Percentiles rank a stretch among this genome's conserved stretches.
phyloP scores from a whole-genome alignment of 2,888 invertebrate genomes.

The Periphyllus acericola region DNA sequence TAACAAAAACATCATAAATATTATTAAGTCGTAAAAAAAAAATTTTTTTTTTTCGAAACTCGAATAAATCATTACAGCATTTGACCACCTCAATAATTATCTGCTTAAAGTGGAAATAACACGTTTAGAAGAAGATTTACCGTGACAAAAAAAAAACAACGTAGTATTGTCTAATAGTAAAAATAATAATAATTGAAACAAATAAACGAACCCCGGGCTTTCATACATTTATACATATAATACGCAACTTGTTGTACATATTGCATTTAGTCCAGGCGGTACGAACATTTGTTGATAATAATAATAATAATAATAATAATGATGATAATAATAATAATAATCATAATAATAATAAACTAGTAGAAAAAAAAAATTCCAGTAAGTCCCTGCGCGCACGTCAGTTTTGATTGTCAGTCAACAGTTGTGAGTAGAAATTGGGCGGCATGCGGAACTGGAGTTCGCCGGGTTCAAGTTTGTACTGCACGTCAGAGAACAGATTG shows the following conservation, averaged over 20 bases:
- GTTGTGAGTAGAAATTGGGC: conserved; percentile 60
- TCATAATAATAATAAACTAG: neutral
- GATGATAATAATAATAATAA: neutral
- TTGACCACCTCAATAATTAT: conserved; percentile 53
- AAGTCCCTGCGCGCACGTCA: neutral
- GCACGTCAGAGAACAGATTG: conserved; percentile 51
- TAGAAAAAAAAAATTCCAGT: neutral
- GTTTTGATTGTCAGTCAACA: conserved; percentile 58
- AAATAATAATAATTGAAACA: conserved; percentile 34
- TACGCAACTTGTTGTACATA: neutral
- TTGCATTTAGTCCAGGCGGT: neutral
- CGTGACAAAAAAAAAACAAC: conserved; percentile 49
- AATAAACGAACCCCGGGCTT: conserved; percentile 9
- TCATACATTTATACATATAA: too few species aligned
- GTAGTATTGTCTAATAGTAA: conserved; percentile 48
- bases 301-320: conserved; percentile 1
- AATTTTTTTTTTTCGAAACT: conserved; percentile 34
- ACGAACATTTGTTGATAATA: neutral
- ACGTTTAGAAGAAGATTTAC: conserved; percentile 58
- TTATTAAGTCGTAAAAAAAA: conserved; percentile 46
- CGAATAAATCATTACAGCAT: conserved; percentile 49
- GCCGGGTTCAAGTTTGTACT: conserved; percentile 60
- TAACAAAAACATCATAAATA: conserved; percentile 59
- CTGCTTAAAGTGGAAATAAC: conserved; percentile 55
- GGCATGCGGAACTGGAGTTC: conserved; percentile 62